Percentiles rank a stretch among this genome's conserved stretches.
These are phyloP conservation scores for Aphelinus certus DNA, from an alignment of 1,140 invertebrate genomes.

Conservation along the genomic window DNA sequence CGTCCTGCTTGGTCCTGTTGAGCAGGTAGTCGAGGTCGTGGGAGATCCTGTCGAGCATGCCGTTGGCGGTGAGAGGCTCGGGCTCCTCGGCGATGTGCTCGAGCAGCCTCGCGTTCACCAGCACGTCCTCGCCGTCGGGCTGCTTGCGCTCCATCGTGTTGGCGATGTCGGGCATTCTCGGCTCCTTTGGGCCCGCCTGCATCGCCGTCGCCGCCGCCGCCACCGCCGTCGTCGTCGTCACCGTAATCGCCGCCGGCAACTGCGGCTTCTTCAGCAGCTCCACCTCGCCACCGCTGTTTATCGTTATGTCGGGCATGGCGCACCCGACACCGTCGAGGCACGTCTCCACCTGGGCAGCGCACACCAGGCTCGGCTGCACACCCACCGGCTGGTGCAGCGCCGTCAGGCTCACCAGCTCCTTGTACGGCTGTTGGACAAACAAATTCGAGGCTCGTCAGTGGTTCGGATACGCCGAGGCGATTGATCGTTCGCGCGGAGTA, in stretches of 20 bases:
- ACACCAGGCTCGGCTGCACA: slow-evolving; percentile 17
- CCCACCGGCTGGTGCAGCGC: background rate
- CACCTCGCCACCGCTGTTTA: slow-evolving; percentile 44
- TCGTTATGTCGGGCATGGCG: slow-evolving; percentile 60
- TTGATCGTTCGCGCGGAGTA: too few species aligned
- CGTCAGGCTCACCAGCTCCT: slow-evolving; percentile 15
- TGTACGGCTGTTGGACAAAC: slow-evolving; percentile 38
- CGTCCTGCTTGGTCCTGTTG: slow-evolving; percentile 66
- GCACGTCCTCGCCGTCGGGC: slow-evolving; percentile 62
- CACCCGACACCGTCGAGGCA: slow-evolving; percentile 46
- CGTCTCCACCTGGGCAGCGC: slow-evolving; percentile 59
- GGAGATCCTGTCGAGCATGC: slow-evolving; percentile 77
- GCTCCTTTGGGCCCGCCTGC: background rate
- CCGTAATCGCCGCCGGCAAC: slow-evolving; percentile 7
- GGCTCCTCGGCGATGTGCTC: slow-evolving; percentile 14
- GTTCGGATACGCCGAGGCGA: background rate
- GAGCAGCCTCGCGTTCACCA: slow-evolving; percentile 43
- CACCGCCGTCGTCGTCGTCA: background rate
- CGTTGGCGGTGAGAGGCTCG: slow-evolving; percentile 49
- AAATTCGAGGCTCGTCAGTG: background rate
- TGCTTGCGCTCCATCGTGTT: slow-evolving; percentile 60
- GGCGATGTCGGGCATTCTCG: slow-evolving; percentile 56
- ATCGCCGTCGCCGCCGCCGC: background rate
- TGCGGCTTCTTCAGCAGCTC: slow-evolving; percentile 31
- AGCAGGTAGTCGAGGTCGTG: slow-evolving; percentile 79